A percentile compares a stretch with the other conserved stretches of the same genome.
These are phyloP conservation scores for Papilio machaon DNA, from an alignment of 1,140 invertebrate genomes.

Conservation along the genomic window DNA sequence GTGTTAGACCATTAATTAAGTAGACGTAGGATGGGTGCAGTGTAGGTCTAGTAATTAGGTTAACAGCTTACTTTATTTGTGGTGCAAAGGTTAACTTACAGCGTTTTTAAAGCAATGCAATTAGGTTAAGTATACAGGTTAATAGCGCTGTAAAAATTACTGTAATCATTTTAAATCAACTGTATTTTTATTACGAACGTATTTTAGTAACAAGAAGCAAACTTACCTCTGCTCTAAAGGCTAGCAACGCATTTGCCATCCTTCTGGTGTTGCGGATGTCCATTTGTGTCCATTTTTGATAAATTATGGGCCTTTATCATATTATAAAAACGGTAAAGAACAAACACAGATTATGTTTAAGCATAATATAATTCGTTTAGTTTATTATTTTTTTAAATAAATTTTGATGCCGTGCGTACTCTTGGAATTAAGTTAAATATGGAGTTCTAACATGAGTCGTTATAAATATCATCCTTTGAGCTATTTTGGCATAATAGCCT, in stretches of 20 bases:
- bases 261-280: too few species aligned
- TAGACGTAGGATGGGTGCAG: slow-evolving; percentile 10
- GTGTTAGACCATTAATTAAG: neutral
- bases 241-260: too few species aligned
- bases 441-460: neutral
- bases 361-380: too few species aligned
- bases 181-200: neutral
- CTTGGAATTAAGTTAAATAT: neutral
- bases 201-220: neutral
- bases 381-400: too few species aligned
- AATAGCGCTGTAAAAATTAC: neutral
- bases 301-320: too few species aligned
- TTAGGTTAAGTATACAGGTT: slow-evolving; percentile 9
- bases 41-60: slow-evolving; percentile 44
- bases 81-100: slow-evolving; percentile 43
- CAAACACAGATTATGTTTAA: too few species aligned
- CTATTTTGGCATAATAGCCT: slow-evolving; percentile 2
- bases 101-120: slow-evolving; percentile 28
- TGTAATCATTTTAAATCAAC: neutral
- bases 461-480: neutral
- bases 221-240: neutral
- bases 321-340: too few species aligned
- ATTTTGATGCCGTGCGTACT: too few species aligned
- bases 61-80: slow-evolving; percentile 32
- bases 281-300: too few species aligned